Evolutionary conservation across 2,888 invertebrate genomes (phyloP), one percentile per base, ranked within the genome.

Genomic region (Lomographa bimaculata): DNA sequence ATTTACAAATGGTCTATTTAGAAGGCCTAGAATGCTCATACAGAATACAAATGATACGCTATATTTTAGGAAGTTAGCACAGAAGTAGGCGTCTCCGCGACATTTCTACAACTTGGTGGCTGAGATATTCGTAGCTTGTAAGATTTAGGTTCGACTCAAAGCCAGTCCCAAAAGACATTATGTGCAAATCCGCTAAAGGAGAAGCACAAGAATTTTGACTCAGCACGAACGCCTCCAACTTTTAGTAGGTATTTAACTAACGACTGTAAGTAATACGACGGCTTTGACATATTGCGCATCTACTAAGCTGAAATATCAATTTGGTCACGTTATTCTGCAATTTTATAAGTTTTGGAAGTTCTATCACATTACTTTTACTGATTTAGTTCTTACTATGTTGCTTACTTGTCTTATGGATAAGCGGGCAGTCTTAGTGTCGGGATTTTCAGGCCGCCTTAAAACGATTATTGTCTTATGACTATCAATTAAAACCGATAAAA

Each of bases 181-280:
- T 51, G 26, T 32, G 37, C 53, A 57, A 54, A 64, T 58, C 46
- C 46, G 30, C 37, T 41, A 29, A 29, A 32, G 40, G 42, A 47
- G 43, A 53, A 53, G 51, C 64, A 50, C 52, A 61, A 62, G 50
- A 53, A 60, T 54, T 54, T 43, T 40, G 12, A 39, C 42, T 36
- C 46, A 52, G 56, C 52, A 19, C 19, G 27, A n/a, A 45, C 41
- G 57, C 46, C 34, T 45, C 40, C 47, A 46, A 53, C 47, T 59
- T 53, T 43, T 51, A 44, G 19, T 54, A 49, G 40, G 43, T 49
- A 52, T 54, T 62, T 54, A 48, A 33, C 48, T 50, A 57, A 48
- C 49, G 50, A 56, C 57, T 34, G 48, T 38, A 54, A 33, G 48
- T 55, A 60, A 50, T 47, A 29, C 46, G 50, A 49, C 54, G 47